Evolutionary conservation across 2,888 invertebrate species (phyloP).

Genomic region (Teinopalpus imperialis): DNA sequence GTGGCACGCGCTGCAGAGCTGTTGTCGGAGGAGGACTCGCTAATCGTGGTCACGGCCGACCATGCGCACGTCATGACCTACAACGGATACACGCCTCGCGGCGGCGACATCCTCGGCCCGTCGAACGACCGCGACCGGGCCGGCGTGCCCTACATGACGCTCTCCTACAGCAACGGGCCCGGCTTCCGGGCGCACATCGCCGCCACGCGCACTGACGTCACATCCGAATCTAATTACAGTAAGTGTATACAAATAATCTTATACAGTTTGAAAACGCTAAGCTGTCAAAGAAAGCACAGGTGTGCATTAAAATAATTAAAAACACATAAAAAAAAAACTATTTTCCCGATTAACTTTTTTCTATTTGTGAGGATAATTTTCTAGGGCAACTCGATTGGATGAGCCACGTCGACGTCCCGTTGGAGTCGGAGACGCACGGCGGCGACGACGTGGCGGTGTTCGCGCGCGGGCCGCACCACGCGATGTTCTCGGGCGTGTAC

Average conservation of each 20-base stretch:
- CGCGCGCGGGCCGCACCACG: conserved; percentile 86
- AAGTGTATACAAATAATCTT: no score
- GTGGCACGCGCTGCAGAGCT: conserved; percentile 55
- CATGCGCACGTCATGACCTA: conserved; percentile 85
- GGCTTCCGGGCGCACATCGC: conserved; percentile 56
- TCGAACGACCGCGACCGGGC: conserved; percentile 55
- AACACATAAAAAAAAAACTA: no score
- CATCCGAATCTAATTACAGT: conserved; percentile 28
- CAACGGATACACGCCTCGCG: conserved; percentile 83
- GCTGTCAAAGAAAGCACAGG: no score
- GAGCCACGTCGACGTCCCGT: conserved; percentile 65
- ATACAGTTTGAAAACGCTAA: no score
- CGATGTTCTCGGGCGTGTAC: conserved; percentile 87
- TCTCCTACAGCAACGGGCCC: conserved; percentile 82
- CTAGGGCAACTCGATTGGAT: conserved; percentile 13
- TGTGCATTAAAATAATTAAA: no score
- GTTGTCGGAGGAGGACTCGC: conserved; percentile 79
- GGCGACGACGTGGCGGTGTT: conserved; percentile 91
- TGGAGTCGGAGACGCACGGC: conserved; percentile 85
- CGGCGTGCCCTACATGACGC: conserved; percentile 69
- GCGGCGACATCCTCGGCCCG: conserved; percentile 40
- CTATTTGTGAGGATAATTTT: no score
- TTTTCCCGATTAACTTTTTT: no score
- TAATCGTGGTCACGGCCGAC: conserved; percentile 88
- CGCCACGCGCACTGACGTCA: conserved; percentile 59